Evolutionary conservation across 2,113 vertebrate species (phyloP).

Genomic region (Aegotheles bennettii): DNA sequence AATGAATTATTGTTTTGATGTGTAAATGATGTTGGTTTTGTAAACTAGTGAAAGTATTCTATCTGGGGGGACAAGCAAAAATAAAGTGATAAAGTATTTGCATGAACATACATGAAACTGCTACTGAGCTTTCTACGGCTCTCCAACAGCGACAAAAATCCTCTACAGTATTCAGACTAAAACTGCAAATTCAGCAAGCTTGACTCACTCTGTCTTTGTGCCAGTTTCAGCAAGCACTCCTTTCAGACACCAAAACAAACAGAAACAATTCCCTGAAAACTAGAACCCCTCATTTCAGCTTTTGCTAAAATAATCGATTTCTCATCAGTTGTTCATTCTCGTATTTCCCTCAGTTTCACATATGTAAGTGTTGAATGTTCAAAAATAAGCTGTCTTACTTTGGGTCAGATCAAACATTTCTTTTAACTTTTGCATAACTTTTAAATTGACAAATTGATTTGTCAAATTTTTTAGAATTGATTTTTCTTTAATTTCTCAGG

Average conservation of each 20-base stretch:
- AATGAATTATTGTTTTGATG: constrained; percentile 66
- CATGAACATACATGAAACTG: not conserved
- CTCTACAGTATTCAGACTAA: not conserved
- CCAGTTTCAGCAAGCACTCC: constrained; percentile 33
- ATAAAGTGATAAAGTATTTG: not conserved
- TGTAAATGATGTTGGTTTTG: constrained; percentile 41
- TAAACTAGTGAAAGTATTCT: constrained; percentile 10
- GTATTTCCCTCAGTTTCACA: not conserved
- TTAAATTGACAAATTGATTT: not conserved
- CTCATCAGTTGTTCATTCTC: not conserved
- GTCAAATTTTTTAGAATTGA: not conserved
- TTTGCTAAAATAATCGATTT: not conserved
- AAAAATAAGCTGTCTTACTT: not conserved
- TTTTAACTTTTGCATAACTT: not conserved
- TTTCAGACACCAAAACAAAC: constrained; percentile 38
- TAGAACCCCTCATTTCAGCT: not conserved
- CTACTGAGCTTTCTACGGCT: not conserved
- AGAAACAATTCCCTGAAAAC: constrained; percentile 9
- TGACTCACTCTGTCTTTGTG: not conserved
- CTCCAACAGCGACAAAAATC: not conserved
- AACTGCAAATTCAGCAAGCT: constrained; percentile 20
- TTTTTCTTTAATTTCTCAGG: not conserved
- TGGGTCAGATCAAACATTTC: not conserved
- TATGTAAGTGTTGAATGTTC: not conserved
- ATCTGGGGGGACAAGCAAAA: constrained; percentile 3